Evolutionary conservation across 2,797 vertebrate species (phyloP), one percentile per base, ranked within the genome.

Genomic region (Arctocebus calabarensis): DNA sequence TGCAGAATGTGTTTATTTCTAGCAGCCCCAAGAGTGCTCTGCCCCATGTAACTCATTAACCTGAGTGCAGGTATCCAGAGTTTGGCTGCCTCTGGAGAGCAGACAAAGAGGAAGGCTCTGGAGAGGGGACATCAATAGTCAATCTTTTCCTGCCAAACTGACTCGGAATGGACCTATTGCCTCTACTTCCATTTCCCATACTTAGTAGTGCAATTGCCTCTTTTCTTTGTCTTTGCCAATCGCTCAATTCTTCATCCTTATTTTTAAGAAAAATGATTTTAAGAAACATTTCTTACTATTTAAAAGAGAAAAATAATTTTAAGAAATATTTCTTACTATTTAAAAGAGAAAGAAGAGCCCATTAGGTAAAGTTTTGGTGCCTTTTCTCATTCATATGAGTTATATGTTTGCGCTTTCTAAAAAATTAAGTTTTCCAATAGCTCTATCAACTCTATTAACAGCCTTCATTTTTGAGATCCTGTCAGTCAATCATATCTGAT

Each of bases 1-100:
- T 25, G 34, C 25, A 84, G 19, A 43, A 61, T 59, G 20, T 71
- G 7, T 70, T 87, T 96, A 79, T 77, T 90, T 94, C 57, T 57
- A 77, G 55, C 81, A 34, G 71, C 37, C 66, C 94, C 88, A 82
- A 73, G 94, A 87, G 95, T 73, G 43, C 59, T 59, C 88, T 96
- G 70, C 71, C 52, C 83, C 34, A 10, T 68, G 62, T 61, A 96
- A 66, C 85, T 97, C 94, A 90, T 97, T 97, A 94, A 6, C 22
- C 22, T 86, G 61, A 43, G 77, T 87, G 81, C 62, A 86, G 52
- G 37, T 48, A 89, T 61, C 27, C 95, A 87, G 84, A 78, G 57
- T 81, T 94, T 88, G 94, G 22, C 1, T 82, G 17, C 17, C 79
- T 81, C 84, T 43, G 48, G 81, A 27, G 74, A 93, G 4, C 64